A percentile compares a stretch with the other conserved stretches of the same genome.
Conservation (phyloP, 2,113 vertebrate species). For the Gavia stellata region DNA sequence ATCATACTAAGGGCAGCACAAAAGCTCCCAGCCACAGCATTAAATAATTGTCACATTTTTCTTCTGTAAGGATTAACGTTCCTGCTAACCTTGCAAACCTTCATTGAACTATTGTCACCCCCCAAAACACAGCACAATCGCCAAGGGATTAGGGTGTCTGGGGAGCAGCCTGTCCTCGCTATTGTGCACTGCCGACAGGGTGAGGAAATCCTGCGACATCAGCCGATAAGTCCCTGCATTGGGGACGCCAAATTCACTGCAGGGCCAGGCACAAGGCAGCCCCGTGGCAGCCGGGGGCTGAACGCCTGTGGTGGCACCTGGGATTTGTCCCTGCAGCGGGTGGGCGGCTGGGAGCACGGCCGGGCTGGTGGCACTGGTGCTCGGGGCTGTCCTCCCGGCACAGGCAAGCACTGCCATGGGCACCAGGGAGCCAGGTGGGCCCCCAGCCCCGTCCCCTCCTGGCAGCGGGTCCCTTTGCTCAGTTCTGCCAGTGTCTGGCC, state of each 20-base stretch:
- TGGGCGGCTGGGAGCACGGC: not conserved
- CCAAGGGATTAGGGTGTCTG: slow-evolving; percentile 75
- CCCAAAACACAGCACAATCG: slow-evolving; percentile 62
- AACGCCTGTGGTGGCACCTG: not conserved
- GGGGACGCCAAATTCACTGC: slow-evolving; percentile 14
- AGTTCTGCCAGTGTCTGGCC: fast-evolving
- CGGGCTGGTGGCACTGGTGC: fast-evolving
- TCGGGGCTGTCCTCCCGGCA: not conserved
- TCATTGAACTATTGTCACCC: slow-evolving; percentile 62
- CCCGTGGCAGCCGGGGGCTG: not conserved
- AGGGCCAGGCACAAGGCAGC: not conserved
- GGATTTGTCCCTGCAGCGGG: not conserved
- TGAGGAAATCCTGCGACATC: slow-evolving; percentile 60
- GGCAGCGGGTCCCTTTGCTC: fast-evolving
- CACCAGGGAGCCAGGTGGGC: not conserved
- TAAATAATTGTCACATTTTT: slow-evolving; percentile 66
- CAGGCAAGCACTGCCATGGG: not conserved
- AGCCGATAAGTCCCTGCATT: slow-evolving; percentile 21
- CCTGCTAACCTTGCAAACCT: slow-evolving; percentile 73
- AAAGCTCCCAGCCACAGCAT: slow-evolving; percentile 39
- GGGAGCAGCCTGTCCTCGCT: slow-evolving; percentile 64
- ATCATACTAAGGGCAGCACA: not conserved
- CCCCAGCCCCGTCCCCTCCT: not conserved
- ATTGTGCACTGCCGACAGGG: slow-evolving; percentile 57
- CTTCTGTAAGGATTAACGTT: slow-evolving; percentile 69